These are phyloP conservation scores for Ooceraea biroi DNA, from an alignment of 1,140 invertebrate genomes.

Conservation along the genomic window DNA sequence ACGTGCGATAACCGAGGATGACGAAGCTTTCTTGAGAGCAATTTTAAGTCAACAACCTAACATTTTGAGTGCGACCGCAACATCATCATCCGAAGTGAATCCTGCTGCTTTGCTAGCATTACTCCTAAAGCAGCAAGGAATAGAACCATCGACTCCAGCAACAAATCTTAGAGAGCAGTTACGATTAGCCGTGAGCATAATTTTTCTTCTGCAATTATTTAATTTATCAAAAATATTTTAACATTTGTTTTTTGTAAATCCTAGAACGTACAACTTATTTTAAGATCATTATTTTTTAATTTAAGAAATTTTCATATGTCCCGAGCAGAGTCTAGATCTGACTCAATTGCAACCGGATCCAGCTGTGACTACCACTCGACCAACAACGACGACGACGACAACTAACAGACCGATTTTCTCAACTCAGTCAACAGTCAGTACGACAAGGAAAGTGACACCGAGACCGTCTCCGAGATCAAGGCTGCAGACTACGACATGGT, in stretches of 20 bases:
- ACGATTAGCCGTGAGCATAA: constrained; percentile 87
- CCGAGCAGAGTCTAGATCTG: constrained; percentile 5
- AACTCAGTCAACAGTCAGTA: constrained; percentile 33
- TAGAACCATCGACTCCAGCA: constrained; percentile 89
- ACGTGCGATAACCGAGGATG: constrained; percentile 59
- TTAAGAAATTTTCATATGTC: not conserved
- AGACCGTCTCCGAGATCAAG: constrained; percentile 65
- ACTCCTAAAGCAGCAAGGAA: constrained; percentile 89
- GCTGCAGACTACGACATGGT: constrained; percentile 69
- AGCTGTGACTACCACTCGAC: constrained; percentile 57
- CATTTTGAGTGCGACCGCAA: constrained; percentile 38
- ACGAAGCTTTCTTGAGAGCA: constrained; percentile 80
- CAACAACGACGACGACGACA: constrained; percentile 54
- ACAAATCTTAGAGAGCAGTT: constrained; percentile 86
- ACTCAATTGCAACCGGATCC: not conserved
- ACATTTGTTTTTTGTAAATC: not conserved
- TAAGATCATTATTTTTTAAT: not conserved
- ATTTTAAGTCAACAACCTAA: constrained; percentile 75
- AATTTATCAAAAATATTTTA: constrained; percentile 5
- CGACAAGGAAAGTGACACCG: constrained; percentile 72
- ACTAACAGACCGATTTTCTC: constrained; percentile 31
- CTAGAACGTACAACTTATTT: not conserved
- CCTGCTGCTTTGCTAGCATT: constrained; percentile 90
- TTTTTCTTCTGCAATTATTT: not conserved
- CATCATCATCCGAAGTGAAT: constrained; percentile 74